Evolutionary conservation across 1,140 invertebrate species (phyloP), one percentile per base, ranked within the genome.

Genomic region (Belonocnema kinseyi): DNA sequence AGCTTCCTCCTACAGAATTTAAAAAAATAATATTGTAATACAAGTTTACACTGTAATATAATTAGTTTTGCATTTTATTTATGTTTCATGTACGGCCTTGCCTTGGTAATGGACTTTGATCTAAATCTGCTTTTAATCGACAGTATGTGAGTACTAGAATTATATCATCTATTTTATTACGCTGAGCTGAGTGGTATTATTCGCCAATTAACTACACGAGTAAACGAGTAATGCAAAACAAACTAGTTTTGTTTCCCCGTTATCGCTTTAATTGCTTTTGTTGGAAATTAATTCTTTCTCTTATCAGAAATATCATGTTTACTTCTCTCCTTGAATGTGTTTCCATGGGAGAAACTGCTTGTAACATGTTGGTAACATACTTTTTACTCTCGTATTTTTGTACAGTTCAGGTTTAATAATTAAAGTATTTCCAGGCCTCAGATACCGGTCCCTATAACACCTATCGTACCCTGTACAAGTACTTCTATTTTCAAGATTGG

Each of bases 91-190:
- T 75, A 75, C 80, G 79, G 76, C 76, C 77, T 81, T 72, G 76
- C 76, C 77, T 81, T 72, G 52, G 50, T 75, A 77, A 70, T 75
- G 76, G 70, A 74, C 33, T 33, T 56, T 26, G 76, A 76, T 71
- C 54, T 58, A 74, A 80, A 80, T 79, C 74, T 74, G 72, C 50
- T 56, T 58, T 17, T 40, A 50, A 78, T 79, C 77, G 50, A 72
- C 84, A 85, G 84, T 85, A 85, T 58, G 84, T 85, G 82, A 83
- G 84, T 85, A 85, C 76, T 46, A 46, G 40, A 53, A 78, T 78
- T 74, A 33, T 50, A 56, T 54, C 40, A 50, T 56, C 13, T 52
- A 52, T 76, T 70, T 50, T 76, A 26, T 76, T 33, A 61, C 54
- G 61, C 40, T 66, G 58, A 66, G 58, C 58, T 33, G 14, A 66